Evolutionary conservation across 2,888 invertebrate species (phyloP).

Genomic region (Belgica antarctica): DNA sequence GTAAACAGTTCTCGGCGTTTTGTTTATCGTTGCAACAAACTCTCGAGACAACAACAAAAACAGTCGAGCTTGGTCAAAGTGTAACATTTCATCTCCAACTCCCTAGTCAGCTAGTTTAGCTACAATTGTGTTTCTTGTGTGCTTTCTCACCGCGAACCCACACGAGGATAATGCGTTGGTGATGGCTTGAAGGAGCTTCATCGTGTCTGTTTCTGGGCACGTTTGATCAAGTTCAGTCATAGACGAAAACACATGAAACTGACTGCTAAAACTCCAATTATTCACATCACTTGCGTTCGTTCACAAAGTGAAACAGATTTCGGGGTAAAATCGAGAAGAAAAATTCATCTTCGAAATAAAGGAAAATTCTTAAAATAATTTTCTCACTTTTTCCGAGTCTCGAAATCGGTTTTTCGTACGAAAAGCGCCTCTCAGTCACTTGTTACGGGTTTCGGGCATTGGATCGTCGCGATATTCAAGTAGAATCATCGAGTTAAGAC

Average conservation of each 20-base stretch:
- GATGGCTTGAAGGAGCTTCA: too few relatives aligned
- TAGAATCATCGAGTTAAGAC: neutral
- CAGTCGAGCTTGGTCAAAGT: too few relatives aligned
- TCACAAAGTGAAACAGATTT: conserved; percentile 16
- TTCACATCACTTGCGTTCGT: neutral
- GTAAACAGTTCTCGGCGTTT: neutral
- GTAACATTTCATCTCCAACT: too few relatives aligned
- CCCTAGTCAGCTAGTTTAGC: too few relatives aligned
- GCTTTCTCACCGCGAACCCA: too few relatives aligned
- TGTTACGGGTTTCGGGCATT: conserved; percentile 24
- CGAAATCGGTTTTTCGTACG: neutral
- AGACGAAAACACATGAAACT: neutral
- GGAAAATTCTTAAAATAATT: conserved; percentile 41
- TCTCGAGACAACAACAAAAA: neutral
- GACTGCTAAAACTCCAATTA: neutral
- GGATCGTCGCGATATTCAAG: neutral
- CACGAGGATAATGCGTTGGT: too few relatives aligned
- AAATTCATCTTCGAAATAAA: conserved; percentile 23
- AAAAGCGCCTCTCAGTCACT: conserved; percentile 33
- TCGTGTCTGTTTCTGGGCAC: too few relatives aligned
- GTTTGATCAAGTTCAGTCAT: too few relatives aligned
- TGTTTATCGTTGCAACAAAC: neutral
- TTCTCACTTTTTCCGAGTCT: neutral
- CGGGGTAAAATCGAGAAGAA: conserved; percentile 14
- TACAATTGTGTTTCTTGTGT: too few relatives aligned